These are phyloP conservation scores for Daboia siamensis DNA, from an alignment of 2,113 vertebrate species.

Conservation along the genomic window DNA sequence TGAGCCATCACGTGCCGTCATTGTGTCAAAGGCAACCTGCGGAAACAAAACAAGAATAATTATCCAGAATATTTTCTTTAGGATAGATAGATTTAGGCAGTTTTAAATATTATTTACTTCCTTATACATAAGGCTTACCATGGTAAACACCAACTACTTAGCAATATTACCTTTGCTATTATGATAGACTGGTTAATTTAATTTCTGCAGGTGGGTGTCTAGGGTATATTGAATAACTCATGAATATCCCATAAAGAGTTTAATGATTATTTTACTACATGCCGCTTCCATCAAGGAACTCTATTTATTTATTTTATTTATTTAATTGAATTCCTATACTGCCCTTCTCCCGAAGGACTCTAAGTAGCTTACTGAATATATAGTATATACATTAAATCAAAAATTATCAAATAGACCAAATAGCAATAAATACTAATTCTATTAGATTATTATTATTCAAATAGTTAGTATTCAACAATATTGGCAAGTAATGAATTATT, in stretches of 20 bases:
- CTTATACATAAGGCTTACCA: not conserved
- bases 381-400: not conserved
- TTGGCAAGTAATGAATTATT: not conserved
- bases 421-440: not conserved
- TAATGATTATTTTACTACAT: not conserved
- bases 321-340: too few species aligned
- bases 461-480: not conserved
- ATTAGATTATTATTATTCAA: not conserved
- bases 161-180: not conserved
- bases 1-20: constrained; percentile 20
- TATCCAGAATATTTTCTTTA: constrained; percentile 19
- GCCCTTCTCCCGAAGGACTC: too few species aligned
- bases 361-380: not conserved
- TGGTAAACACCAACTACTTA: not conserved
- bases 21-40: constrained; percentile 53
- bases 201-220: constrained; percentile 1
- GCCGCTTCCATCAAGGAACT: not conserved
- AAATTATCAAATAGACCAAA: not conserved
- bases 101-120: not conserved
- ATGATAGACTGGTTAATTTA: not conserved
- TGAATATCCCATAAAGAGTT: not conserved
- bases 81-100: not conserved
- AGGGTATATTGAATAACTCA: not conserved
- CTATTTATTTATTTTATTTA: too few species aligned
- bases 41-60: constrained; percentile 58